Percentiles rank a stretch among this genome's conserved stretches.
phyloP scores from a whole-genome alignment of 2,113 vertebrate species.

The Cryptomyrus ogoouensis region DNA sequence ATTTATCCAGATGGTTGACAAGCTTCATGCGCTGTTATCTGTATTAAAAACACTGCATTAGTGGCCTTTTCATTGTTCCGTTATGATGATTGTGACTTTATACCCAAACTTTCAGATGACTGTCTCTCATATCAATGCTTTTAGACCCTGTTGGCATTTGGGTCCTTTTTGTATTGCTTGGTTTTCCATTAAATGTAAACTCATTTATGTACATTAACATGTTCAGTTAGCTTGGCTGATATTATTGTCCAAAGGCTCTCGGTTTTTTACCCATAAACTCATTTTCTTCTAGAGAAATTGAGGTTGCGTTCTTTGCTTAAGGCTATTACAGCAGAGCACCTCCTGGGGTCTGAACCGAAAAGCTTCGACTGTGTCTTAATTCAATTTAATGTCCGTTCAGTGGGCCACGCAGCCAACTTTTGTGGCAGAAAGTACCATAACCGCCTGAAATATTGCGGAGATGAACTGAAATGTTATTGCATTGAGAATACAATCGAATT shows the following conservation, averaged over 20 bases:
- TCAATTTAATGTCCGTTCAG: not conserved
- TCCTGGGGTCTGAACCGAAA: not conserved
- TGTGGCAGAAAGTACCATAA: not conserved
- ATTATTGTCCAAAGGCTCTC: not conserved
- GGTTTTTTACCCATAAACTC: not conserved
- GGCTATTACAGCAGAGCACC: not conserved
- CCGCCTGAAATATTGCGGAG: not conserved
- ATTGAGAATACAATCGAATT: not conserved
- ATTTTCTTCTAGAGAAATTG: not conserved
- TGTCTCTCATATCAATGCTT: not conserved
- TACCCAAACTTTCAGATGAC: not conserved
- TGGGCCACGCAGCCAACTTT: not conserved
- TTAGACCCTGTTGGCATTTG: not conserved
- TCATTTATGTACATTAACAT: not conserved
- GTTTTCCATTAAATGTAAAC: not conserved
- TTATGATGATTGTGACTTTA: not conserved
- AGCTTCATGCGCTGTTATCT: no score
- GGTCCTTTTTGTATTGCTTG: not conserved
- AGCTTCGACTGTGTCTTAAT: not conserved
- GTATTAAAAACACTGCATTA: not conserved
- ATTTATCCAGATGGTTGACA: not conserved
- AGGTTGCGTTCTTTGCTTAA: not conserved
- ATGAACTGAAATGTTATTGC: not conserved
- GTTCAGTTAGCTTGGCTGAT: not conserved
- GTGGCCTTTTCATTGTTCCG: not conserved